Evolutionary conservation across 2,888 invertebrate species (phyloP).

Genomic region (Chrysodeixis includens): DNA sequence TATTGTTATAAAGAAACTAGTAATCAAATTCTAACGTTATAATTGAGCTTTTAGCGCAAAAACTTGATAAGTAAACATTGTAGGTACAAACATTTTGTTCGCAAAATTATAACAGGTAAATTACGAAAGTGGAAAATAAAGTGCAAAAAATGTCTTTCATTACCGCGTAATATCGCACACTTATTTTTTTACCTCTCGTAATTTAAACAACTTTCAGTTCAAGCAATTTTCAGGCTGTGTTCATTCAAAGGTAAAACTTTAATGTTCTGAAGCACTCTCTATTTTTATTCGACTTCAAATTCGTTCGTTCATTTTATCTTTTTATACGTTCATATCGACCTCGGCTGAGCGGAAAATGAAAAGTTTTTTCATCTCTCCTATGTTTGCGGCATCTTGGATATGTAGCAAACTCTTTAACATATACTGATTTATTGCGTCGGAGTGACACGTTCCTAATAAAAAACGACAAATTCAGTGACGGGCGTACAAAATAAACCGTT

Average conservation of each 20-base stretch:
- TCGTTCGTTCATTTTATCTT: conserved; percentile 36
- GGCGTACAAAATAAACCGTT: conserved; percentile 20
- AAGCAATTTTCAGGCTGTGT: conserved; percentile 27
- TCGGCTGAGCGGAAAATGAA: conserved; percentile 27
- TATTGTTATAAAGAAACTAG: too few species aligned
- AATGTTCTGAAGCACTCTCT: conserved; percentile 31
- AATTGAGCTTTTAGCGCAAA: too few species aligned
- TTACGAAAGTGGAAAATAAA: too few species aligned
- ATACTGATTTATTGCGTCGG: conserved; percentile 37
- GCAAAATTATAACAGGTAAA: too few species aligned
- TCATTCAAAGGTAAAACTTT: conserved; percentile 36
- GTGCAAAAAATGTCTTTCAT: background rate
- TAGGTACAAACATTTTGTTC: too few species aligned
- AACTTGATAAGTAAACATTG: too few species aligned
- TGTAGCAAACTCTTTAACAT: conserved; percentile 46
- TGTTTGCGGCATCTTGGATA: conserved; percentile 40
- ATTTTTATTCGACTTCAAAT: conserved; percentile 44
- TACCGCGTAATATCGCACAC: background rate
- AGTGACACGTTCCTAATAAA: conserved; percentile 31
- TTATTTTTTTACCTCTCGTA: conserved; percentile 16
- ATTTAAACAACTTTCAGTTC: conserved; percentile 15
- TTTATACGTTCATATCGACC: conserved; percentile 25
- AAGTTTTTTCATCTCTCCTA: conserved; percentile 33
- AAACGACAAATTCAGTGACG: conserved; percentile 23
- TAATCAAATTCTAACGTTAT: too few species aligned